Conservation (phyloP, 2,888 invertebrate genomes). For the Nesidiocoris tenuis region DNA sequence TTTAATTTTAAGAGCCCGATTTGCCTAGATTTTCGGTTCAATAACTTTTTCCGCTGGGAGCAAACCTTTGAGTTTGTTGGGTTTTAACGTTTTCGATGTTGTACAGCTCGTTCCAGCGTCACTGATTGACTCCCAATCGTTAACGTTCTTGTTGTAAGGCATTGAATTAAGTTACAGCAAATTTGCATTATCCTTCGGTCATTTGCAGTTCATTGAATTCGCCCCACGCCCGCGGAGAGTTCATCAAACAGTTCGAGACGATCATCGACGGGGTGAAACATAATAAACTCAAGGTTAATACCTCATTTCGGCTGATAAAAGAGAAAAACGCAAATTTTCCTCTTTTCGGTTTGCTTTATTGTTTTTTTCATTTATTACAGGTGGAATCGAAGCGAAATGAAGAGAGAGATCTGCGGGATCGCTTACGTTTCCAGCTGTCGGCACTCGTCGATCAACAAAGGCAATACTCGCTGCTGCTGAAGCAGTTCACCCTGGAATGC, state of each 20-base stretch:
- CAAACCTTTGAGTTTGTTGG: too few species aligned
- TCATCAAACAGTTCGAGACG: constrained; percentile 83
- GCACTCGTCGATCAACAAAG: constrained; percentile 69
- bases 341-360: neutral
- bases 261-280: constrained; percentile 88
- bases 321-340: neutral
- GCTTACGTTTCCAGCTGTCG: constrained; percentile 63
- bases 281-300: constrained; percentile 72
- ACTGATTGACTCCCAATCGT: neutral
- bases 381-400: constrained; percentile 63
- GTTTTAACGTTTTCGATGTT: too few species aligned
- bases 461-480: constrained; percentile 72
- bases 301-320: neutral
- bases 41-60: neutral
- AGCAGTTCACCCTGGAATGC: constrained; percentile 74
- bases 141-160: neutral
- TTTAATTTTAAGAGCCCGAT: too few species aligned
- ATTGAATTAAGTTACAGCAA: neutral
- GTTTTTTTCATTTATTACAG: constrained; percentile 51
- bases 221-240: constrained; percentile 77
- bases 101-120: neutral
- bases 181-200: neutral
- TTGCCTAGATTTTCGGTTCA: too few species aligned
- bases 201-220: constrained; percentile 79
- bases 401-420: constrained; percentile 68